phyloP scores from a whole-genome alignment of 1,140 invertebrate genomes.

The Solenopsis fugax region DNA sequence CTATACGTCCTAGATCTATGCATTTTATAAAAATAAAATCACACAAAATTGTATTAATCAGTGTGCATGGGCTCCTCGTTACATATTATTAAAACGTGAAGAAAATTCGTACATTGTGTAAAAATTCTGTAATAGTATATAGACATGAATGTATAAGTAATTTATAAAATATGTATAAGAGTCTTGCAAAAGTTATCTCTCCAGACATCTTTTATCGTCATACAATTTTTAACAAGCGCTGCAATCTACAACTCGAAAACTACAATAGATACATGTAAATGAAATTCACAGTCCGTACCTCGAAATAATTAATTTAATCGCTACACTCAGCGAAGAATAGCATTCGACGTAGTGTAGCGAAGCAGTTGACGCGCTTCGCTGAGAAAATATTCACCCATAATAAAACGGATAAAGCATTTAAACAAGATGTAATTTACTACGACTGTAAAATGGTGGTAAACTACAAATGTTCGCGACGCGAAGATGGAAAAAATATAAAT shows the following conservation, averaged over 20 bases:
- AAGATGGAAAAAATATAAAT: constrained; percentile 9
- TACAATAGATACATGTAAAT: constrained; percentile 25
- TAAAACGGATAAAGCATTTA: constrained; percentile 14
- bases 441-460: background rate
- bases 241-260: background rate
- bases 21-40: constrained; percentile 2
- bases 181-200: background rate
- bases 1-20: background rate
- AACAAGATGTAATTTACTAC: constrained; percentile 8
- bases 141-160: background rate
- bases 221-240: constrained; percentile 9
- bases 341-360: background rate
- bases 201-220: background rate
- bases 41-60: background rate
- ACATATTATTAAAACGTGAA: background rate
- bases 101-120: background rate
- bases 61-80: background rate
- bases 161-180: constrained; percentile 3
- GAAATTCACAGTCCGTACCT: constrained; percentile 4
- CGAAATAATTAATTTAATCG: constrained; percentile 39
- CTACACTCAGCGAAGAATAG: background rate
- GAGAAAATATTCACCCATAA: constrained; percentile 1
- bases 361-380: background rate
- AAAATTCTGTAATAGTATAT: background rate
- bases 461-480: background rate